A percentile compares a stretch with the other conserved stretches of the same genome.
Conservation (phyloP, 2,888 invertebrate genomes). For the Coelopa pilipes region DNA sequence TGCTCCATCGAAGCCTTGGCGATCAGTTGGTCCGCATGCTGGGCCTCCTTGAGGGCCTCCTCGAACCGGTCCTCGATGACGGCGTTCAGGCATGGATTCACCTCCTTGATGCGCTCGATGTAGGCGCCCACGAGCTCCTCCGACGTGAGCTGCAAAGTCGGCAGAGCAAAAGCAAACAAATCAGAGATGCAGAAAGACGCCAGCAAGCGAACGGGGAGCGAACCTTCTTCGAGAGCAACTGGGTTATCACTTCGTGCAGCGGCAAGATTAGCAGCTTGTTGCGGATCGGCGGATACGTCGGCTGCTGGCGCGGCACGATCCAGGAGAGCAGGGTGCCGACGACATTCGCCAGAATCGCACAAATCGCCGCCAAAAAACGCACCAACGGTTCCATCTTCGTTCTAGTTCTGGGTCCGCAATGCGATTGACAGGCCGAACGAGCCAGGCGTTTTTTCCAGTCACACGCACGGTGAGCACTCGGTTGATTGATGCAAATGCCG, state of each 20-base stretch:
- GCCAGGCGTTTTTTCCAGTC: too few species aligned
- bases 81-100: slow-evolving; percentile 78
- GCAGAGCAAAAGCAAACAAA: not conserved
- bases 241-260: slow-evolving; percentile 50
- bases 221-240: slow-evolving; percentile 55
- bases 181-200: not conserved
- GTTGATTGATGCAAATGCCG: not conserved
- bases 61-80: slow-evolving; percentile 76
- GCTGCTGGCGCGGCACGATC: slow-evolving; percentile 44
- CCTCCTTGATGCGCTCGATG: slow-evolving; percentile 74
- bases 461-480: not conserved
- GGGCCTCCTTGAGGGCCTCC: slow-evolving; percentile 75
- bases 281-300: slow-evolving; percentile 52
- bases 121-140: slow-evolving; percentile 72
- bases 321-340: slow-evolving; percentile 49
- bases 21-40: slow-evolving; percentile 69
- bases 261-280: slow-evolving; percentile 53
- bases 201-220: too few species aligned
- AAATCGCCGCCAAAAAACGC: slow-evolving; percentile 48
- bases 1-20: slow-evolving; percentile 50
- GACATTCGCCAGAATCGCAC: slow-evolving; percentile 48
- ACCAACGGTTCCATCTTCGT: slow-evolving; percentile 52
- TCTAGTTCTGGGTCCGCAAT: not conserved
- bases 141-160: slow-evolving; percentile 70
- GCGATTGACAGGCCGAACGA: not conserved